A percentile compares a stretch with the other conserved stretches of the same genome.
phyloP scores from a whole-genome alignment of 1,140 invertebrate species.

The Venturia canescens region DNA sequence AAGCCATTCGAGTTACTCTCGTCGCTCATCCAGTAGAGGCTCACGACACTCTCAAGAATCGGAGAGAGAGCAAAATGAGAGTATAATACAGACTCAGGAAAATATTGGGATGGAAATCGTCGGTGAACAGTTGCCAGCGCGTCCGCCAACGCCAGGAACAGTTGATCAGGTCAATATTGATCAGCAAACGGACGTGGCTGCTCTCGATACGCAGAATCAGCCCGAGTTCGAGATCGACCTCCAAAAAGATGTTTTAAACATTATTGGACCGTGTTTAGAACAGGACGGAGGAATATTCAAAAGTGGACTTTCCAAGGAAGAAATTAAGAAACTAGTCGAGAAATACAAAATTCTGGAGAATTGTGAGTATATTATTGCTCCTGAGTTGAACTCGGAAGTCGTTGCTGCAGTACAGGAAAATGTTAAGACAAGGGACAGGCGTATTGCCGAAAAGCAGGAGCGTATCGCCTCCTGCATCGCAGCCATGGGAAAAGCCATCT shows the following conservation, averaged over 20 bases:
- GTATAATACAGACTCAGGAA: not conserved
- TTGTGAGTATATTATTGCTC: not conserved
- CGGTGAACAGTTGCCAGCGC: not conserved
- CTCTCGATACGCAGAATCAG: not conserved
- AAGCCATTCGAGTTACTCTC: constrained; percentile 1
- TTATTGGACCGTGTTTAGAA: not conserved
- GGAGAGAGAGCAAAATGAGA: not conserved
- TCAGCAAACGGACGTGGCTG: not conserved
- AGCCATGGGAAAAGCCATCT: constrained; percentile 1
- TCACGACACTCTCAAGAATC: not conserved
- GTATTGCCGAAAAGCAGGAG: constrained; percentile 6
- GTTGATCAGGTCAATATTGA: not conserved
- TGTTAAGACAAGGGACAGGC: constrained; percentile 7
- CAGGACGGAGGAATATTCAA: constrained; percentile 15
- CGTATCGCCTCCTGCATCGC: constrained; percentile 5
- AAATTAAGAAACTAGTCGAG: constrained; percentile 18
- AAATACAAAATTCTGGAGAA: constrained; percentile 24
- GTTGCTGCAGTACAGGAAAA: no score
- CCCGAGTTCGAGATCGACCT: not conserved
- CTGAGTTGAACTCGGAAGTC: not conserved
- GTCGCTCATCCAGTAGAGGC: not conserved
- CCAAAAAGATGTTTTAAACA: not conserved
- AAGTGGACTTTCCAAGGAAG: constrained; percentile 18
- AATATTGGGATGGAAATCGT: not conserved
- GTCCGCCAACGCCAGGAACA: not conserved